phyloP scores from a whole-genome alignment of 2,888 invertebrate genomes.

The Coelopa pilipes region DNA sequence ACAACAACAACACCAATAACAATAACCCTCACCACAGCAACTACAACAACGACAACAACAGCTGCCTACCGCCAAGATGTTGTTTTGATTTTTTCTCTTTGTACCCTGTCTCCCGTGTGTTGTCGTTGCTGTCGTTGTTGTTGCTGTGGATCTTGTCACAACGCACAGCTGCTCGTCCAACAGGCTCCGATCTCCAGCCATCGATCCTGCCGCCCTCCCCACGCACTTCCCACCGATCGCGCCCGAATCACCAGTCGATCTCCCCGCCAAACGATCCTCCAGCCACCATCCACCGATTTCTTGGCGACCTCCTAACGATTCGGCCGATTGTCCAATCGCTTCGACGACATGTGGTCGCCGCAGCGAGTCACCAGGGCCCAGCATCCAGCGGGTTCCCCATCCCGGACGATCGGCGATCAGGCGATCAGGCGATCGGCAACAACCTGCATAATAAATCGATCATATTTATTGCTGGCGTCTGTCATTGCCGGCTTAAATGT shows the following conservation, averaged over 20 bases:
- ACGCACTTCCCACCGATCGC: no score
- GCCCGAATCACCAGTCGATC: no score
- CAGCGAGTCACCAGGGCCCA: background rate
- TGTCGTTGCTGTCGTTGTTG: no score
- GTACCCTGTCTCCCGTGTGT: background rate
- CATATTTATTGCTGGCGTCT: conserved; percentile 53
- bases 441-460: conserved; percentile 59
- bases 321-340: no score
- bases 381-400: background rate
- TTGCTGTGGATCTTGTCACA: no score
- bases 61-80: background rate
- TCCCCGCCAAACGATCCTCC: no score
- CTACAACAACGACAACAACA: background rate
- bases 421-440: background rate
- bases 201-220: no score
- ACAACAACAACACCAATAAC: background rate
- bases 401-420: background rate
- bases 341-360: background rate
- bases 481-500: conserved; percentile 46
- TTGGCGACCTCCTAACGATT: no score
- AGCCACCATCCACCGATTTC: no score
- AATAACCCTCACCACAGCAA: background rate
- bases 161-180: no score
- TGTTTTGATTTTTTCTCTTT: background rate
- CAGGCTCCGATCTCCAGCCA: no score